Evolutionary conservation across 2,888 invertebrate genomes (phyloP), one percentile per base, ranked within the genome.

Genomic region (Eulithis prunata): DNA sequence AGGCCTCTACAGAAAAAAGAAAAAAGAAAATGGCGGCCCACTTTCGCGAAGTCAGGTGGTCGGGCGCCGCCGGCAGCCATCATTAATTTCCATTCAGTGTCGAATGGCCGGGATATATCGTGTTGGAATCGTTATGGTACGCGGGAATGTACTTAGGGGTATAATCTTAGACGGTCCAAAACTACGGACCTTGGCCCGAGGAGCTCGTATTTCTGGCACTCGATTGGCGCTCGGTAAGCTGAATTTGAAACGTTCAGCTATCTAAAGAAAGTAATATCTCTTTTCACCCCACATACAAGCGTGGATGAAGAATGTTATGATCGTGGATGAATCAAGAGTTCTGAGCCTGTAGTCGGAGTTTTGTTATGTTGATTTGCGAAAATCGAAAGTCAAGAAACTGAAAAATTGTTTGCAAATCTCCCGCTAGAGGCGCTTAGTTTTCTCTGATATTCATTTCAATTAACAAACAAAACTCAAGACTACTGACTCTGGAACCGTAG

Each of bases 51-150:
- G 88, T 87, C 89, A 90, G 90, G 90, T 90, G 89, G 85, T 82
- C 79, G 77, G 69, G 75, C 78, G 77, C 71, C 78, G 79, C 71
- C 78, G 79, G 81, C 79, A 76, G 81, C 87, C 83, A 83, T 87
- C 90, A 90, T 90, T 89, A 90, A 90, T 90, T 90, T 88, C 88
- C 82, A 90, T 90, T 90, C 89, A 88, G 81, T 82, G 83, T 80
- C 84, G 85, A 75, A 75, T 74, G 64, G 73, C 69, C 71, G 60
- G 68, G 64, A 75, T 75, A 73, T 73, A 75, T 75, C 73, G 73
- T 57, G 63, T 58, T 43, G 59, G 70, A 71, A 71, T 73, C 69
- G 72, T 65, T 71, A 66, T 64, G 62, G 66, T 63, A 69, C 70
- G 66, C 57, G 68, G 55, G 69, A 68, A 70, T 60, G 66, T 74